Base-by-base conservation (phyloP, 1,140 invertebrate species). In the Planococcus citri region DNA sequence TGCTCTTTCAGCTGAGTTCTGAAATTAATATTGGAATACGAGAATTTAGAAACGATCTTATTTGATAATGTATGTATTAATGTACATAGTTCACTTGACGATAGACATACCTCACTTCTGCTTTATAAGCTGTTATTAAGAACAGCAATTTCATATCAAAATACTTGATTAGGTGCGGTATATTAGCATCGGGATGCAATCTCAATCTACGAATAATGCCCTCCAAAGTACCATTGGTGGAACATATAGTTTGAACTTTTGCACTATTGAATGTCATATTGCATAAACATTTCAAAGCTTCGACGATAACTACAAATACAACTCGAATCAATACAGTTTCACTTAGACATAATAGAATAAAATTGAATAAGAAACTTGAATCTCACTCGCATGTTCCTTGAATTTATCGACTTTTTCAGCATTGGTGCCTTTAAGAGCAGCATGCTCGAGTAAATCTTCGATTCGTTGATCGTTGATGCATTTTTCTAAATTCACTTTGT, bases 111-210 rank as follows among this genome's bases (percentile, higher is more conserved):
- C 81, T 78, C 1, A 87, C 83, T 27, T 88, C 80, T 60, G 83
- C 78, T 76, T 87, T 87, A 25, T 94, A 78, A 17, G 92, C 93
- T 27, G 92, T 93, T 41, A 95, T 80, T 27, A 97, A 81, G 78
- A 96, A 97, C 61, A 97, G 78, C 70, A 95, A 81, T 79, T 91
- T 88, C 81, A 94, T 86, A 75, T 95, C 89, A 81, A 89, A 96
- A 74, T 89, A 86, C 80, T 91, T 91, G 22, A 95, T 82, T 68
- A 89, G 84, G 76, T 86, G 80, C 12, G 73, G 73, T 14, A 83
- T 72, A 41, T 78, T 75, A 25, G 81, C 80, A 74, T 83, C 82
- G 75, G 79, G 82, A 73, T 88, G 90, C 21, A 83, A 85, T 74
- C 83, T 83, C n/a, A 95, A 78, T 69, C 90, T 82, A 70, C 87